These are phyloP conservation scores for Ophiothrix spiculata DNA, from an alignment of 35 echinoderm and acorn worm species.

Conservation along the genomic window DNA sequence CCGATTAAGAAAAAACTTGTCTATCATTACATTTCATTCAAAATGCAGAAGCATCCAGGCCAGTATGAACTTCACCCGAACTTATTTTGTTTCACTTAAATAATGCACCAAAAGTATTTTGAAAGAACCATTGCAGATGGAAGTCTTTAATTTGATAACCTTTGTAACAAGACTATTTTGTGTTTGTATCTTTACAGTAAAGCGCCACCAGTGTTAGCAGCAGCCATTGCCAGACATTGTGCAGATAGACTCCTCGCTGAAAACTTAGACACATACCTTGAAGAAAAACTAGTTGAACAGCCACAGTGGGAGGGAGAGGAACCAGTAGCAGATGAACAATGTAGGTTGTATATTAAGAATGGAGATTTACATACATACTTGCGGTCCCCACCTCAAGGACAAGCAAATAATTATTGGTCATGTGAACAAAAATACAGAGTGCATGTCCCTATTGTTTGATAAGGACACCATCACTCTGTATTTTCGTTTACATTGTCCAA, in stretches of 20 bases:
- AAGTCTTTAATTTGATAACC: neutral
- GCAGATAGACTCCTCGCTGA: slow-evolving; percentile 48
- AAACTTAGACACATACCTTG: slow-evolving; percentile 53
- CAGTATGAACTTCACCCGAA: neutral
- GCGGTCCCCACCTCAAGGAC: too few relatives aligned
- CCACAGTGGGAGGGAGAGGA: neutral
- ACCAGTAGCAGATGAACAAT: slow-evolving; percentile 43
- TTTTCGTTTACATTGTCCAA: too few relatives aligned
- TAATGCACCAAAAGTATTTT: neutral
- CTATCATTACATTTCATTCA: neutral
- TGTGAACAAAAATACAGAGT: too few relatives aligned
- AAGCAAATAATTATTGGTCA: too few relatives aligned
- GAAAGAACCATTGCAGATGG: neutral
- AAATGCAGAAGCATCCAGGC: neutral
- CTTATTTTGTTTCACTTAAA: neutral
- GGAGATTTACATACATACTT: too few relatives aligned
- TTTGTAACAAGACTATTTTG: neutral
- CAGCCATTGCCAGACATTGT: slow-evolving; percentile 63
- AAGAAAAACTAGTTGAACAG: slow-evolving; percentile 48
- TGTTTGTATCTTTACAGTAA: slow-evolving; percentile 54
- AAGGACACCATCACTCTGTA: too few relatives aligned
- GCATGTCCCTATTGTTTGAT: too few relatives aligned
- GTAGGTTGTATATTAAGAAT: too few relatives aligned
- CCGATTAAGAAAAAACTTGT: neutral
- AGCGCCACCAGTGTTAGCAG: slow-evolving; percentile 61